Conservation (phyloP, 2,888 invertebrate species). For the Amiota minor region DNA sequence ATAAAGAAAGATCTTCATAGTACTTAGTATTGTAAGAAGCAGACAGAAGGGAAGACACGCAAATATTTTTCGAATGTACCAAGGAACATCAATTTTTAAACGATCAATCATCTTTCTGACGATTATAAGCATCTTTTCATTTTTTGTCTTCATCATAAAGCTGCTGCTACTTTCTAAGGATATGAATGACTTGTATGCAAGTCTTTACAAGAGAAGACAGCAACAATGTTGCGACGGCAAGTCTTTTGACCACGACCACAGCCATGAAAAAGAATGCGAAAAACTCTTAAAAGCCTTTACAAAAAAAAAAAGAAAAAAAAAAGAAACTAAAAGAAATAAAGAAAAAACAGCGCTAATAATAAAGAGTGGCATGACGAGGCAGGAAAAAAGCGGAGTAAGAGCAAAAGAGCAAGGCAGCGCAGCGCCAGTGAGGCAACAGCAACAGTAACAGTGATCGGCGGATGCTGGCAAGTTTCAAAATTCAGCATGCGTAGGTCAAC, state of each 20-base stretch:
- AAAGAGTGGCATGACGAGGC: neutral
- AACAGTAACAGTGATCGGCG: neutral
- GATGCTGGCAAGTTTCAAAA: neutral
- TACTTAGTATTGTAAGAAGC: too few species aligned
- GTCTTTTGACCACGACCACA: too few species aligned
- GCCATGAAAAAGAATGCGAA: too few species aligned
- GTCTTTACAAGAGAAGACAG: neutral
- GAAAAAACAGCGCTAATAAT: neutral
- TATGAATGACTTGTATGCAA: neutral
- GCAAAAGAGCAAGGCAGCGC: conserved; percentile 7
- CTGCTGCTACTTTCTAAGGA: conserved; percentile 7
- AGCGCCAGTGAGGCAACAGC: neutral
- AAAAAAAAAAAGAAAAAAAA: conserved; percentile 1
- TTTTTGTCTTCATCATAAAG: neutral
- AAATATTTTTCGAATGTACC: too few species aligned
- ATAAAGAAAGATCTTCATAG: too few species aligned
- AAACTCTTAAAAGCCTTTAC: neutral
- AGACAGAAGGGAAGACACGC: too few species aligned
- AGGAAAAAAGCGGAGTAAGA: neutral
- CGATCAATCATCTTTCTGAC: too few species aligned
- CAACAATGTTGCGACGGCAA: neutral
- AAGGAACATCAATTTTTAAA: too few species aligned
- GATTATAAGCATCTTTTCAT: too few species aligned
- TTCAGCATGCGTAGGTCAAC: conserved; percentile 17
- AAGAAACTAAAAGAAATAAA: neutral